Conservation (phyloP, 2,113 vertebrate genomes). For the Zosterops borbonicus region DNA sequence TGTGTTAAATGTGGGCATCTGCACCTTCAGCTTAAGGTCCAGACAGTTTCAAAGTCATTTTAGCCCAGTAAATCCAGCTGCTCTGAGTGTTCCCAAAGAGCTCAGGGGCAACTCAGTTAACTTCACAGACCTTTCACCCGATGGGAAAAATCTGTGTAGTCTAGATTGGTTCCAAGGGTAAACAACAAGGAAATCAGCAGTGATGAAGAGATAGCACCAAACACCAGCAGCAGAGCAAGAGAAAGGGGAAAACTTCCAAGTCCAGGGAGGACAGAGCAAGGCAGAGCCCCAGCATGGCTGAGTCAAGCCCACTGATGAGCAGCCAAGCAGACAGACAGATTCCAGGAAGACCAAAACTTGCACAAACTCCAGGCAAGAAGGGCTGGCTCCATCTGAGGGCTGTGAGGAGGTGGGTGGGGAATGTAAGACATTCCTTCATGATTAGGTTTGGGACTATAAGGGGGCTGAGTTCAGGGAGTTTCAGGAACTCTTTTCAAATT, state of each 20-base stretch:
- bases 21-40: neutral
- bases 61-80: neutral
- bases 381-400: neutral
- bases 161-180: neutral
- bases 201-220: slow-evolving; percentile 8
- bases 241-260: slow-evolving; percentile 2
- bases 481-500: slow-evolving; percentile 28
- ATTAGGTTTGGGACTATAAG: slow-evolving; percentile 33
- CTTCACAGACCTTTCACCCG: neutral
- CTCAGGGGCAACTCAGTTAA: neutral
- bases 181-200: neutral
- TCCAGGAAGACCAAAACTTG: slow-evolving; percentile 18
- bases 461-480: slow-evolving; percentile 2
- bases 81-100: neutral
- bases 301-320: slow-evolving; percentile 2
- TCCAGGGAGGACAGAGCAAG: neutral
- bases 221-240: neutral
- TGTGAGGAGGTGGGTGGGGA: slow-evolving; percentile 38
- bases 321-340: slow-evolving; percentile 29
- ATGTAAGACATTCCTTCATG: slow-evolving; percentile 41
- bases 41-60: neutral
- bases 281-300: neutral
- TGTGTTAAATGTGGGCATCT: neutral
- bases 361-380: slow-evolving; percentile 9
- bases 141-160: slow-evolving; percentile 5